phyloP scores from a whole-genome alignment of 2,888 invertebrate species.

The Scaptomyza flava region DNA sequence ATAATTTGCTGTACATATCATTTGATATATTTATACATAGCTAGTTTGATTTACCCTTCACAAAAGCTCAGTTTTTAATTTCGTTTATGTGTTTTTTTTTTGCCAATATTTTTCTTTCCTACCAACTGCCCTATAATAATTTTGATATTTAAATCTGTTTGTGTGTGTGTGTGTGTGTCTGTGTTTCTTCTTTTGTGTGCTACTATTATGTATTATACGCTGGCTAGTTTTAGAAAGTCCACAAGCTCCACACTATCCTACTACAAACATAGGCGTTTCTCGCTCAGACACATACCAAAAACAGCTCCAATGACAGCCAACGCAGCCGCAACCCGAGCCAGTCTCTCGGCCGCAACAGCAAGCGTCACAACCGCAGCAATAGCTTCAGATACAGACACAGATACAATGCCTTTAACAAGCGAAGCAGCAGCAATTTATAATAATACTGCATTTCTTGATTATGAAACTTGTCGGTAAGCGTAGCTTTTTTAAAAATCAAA shows the following conservation, averaged over 20 bases:
- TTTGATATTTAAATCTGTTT: background rate
- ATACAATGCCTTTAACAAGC: slow-evolving; percentile 63
- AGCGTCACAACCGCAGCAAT: slow-evolving; percentile 16
- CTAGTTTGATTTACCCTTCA: background rate
- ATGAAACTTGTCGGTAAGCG: slow-evolving; percentile 82
- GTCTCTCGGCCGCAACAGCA: slow-evolving; percentile 53
- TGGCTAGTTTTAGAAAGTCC: slow-evolving; percentile 82
- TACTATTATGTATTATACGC: slow-evolving; percentile 49
- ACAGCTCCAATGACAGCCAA: slow-evolving; percentile 67
- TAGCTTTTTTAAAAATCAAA: slow-evolving; percentile 32
- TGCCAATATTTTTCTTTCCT: background rate
- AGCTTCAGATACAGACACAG: slow-evolving; percentile 48
- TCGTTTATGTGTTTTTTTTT: background rate
- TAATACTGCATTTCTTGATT: slow-evolving; percentile 75
- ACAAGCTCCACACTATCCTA: slow-evolving; percentile 80
- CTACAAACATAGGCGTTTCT: slow-evolving; percentile 81
- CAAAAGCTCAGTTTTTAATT: background rate
- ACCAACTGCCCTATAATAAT: background rate
- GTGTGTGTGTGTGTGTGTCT: background rate
- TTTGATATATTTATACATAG: background rate
- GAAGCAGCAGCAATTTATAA: slow-evolving; percentile 70
- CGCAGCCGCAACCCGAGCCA: slow-evolving; percentile 58
- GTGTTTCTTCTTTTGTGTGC: slow-evolving; percentile 59
- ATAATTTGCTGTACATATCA: background rate
- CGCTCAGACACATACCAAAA: slow-evolving; percentile 81